Conservation (phyloP, 2,888 invertebrate species). For the Spisula subtruncata region DNA sequence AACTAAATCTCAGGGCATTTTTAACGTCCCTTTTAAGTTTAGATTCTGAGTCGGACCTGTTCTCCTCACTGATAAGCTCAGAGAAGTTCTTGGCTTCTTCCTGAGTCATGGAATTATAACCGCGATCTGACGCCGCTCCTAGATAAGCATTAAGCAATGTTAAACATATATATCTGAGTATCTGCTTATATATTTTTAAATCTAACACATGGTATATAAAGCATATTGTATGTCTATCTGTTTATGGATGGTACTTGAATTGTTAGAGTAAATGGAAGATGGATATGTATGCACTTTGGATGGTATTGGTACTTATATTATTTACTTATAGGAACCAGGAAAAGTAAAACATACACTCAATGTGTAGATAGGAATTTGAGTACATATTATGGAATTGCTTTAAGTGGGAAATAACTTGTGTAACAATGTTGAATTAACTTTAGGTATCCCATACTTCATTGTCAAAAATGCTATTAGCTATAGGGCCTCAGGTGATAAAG, state of each 20-base stretch:
- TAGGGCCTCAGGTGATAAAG: neutral
- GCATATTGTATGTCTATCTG: neutral
- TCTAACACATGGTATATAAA: neutral
- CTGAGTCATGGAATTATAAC: constrained; percentile 89
- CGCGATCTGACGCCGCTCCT: constrained; percentile 88
- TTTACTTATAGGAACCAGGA: too few relatives aligned
- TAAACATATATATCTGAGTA: neutral
- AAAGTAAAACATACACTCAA: too few relatives aligned
- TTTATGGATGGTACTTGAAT: too few relatives aligned
- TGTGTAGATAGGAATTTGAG: too few relatives aligned
- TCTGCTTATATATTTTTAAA: neutral
- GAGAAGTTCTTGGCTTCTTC: constrained; percentile 86
- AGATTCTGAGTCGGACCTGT: constrained; percentile 53
- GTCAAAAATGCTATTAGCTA: neutral
- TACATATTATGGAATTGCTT: too few relatives aligned
- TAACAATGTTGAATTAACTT: too few relatives aligned
- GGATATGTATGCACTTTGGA: too few relatives aligned
- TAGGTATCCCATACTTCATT: too few relatives aligned
- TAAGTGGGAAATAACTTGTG: too few relatives aligned
- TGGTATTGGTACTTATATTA: too few relatives aligned
- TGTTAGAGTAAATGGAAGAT: too few relatives aligned
- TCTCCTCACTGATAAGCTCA: constrained; percentile 71
- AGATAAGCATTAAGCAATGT: constrained; percentile 45
- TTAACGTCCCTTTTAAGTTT: constrained; percentile 74
- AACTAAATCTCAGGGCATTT: constrained; percentile 76